phyloP scores from a whole-genome alignment of 2,888 invertebrate species.

The Malthinus flaveolus region DNA sequence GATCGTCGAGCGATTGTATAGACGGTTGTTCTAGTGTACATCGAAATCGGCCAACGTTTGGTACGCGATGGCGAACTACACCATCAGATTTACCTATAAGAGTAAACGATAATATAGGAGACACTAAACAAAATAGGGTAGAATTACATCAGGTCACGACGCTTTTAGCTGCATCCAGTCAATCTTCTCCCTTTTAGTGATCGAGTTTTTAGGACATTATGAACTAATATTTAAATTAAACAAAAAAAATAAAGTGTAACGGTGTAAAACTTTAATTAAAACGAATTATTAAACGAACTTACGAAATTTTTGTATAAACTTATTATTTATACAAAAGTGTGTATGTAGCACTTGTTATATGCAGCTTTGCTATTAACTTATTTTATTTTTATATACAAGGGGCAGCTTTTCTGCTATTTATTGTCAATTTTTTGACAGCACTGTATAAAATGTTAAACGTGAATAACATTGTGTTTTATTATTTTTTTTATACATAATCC shows the following conservation, averaged over 20 bases:
- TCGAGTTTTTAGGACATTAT: conserved; percentile 14
- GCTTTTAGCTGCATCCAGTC: conserved; percentile 32
- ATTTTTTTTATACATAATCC: conserved; percentile 37
- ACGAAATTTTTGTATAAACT: conserved; percentile 39
- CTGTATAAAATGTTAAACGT: conserved; percentile 41
- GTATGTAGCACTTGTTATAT: conserved; percentile 50
- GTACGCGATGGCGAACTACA: conserved; percentile 47
- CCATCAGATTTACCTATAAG: conserved; percentile 36
- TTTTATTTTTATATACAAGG: conserved; percentile 42
- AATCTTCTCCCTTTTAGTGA: conserved; percentile 32
- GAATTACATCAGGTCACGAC: conserved; percentile 48
- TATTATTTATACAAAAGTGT: conserved; percentile 40
- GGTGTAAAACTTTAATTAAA: conserved; percentile 38
- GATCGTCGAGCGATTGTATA: conserved; percentile 47
- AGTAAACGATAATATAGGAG: conserved; percentile 36
- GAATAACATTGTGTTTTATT: conserved; percentile 44
- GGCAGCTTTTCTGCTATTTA: conserved; percentile 41
- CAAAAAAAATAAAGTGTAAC: conserved; percentile 5
- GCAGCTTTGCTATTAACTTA: conserved; percentile 50
- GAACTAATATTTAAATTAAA: conserved; percentile 39
- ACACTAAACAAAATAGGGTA: conserved; percentile 36
- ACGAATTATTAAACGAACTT: conserved; percentile 36
- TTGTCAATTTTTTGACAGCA: conserved; percentile 47
- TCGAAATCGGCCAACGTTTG: conserved; percentile 46
- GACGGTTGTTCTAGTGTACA: conserved; percentile 41